Percentiles rank a stretch among this genome's conserved stretches.
These are phyloP conservation scores for Alentia gelatinosa DNA, from an alignment of 2,888 invertebrate genomes.

Conservation along the genomic window DNA sequence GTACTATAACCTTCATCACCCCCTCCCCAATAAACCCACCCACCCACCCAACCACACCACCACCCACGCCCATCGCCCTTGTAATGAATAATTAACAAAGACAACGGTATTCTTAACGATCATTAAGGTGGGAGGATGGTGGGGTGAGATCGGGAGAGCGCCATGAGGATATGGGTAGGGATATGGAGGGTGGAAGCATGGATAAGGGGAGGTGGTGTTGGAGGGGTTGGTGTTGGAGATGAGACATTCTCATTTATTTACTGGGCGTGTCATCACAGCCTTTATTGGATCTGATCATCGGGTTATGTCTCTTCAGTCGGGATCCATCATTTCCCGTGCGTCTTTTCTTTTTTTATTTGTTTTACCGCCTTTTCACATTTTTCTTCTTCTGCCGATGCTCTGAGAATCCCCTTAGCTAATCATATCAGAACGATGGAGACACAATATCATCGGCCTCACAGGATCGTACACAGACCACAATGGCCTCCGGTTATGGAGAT, in stretches of 20 bases:
- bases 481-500: no score
- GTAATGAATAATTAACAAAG: constrained; percentile 41
- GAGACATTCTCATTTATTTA: constrained; percentile 27
- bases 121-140: background rate
- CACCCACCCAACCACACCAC: background rate
- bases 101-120: constrained; percentile 14
- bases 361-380: no score
- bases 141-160: no score
- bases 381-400: no score
- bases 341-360: no score
- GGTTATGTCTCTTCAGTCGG: background rate
- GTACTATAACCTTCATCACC: no score
- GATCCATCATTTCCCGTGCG: constrained; percentile 39
- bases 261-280: background rate
- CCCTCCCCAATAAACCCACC: background rate
- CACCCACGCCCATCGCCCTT: background rate
- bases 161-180: no score
- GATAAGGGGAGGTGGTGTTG: background rate
- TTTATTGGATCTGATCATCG: constrained; percentile 44
- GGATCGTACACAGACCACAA: no score
- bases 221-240: background rate
- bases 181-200: background rate
- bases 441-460: no score
- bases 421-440: no score
- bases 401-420: no score